Conservation (phyloP, 1,140 invertebrate genomes). For the Lordiphosa stackelbergi region DNA sequence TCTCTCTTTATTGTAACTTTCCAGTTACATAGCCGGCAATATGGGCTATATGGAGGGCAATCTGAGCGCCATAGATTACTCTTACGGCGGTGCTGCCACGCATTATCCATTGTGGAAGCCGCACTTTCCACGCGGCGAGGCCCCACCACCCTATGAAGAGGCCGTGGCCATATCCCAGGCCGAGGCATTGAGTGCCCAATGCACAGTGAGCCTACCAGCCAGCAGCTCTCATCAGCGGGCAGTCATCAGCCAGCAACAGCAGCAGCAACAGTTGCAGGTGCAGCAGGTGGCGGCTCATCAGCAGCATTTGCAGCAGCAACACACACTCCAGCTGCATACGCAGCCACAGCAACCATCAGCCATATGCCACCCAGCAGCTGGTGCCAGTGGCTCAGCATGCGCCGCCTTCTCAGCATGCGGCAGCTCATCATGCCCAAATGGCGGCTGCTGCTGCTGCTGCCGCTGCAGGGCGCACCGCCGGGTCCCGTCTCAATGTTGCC, state of each 20-base stretch:
- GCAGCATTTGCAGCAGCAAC: conserved; percentile 37
- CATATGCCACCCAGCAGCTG: conserved; percentile 49
- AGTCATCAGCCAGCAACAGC: conserved; percentile 46
- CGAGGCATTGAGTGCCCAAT: conserved; percentile 79
- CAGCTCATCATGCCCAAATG: conserved; percentile 39
- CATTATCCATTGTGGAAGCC: conserved; percentile 88
- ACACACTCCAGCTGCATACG: conserved; percentile 46
- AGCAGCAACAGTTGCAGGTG: conserved; percentile 33
- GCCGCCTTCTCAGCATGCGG: conserved; percentile 24
- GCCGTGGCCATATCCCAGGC: conserved; percentile 85
- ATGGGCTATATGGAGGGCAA: conserved; percentile 82
- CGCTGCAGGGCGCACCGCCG: conserved; percentile 12
- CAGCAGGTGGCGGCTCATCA: conserved; percentile 47
- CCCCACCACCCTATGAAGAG: conserved; percentile 90
- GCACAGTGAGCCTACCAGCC: conserved; percentile 62
- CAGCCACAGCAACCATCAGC: conserved; percentile 56
- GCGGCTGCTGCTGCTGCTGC: conserved; percentile 25
- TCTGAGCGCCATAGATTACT: conserved; percentile 78
- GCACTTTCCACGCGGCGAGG: conserved; percentile 88
- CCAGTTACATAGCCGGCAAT: conserved; percentile 81
- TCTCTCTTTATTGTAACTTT: background rate
- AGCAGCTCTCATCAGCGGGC: conserved; percentile 36
- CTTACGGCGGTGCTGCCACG: conserved; percentile 81
- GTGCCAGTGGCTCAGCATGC: conserved; percentile 28
- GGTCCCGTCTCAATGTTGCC: conserved; percentile 31